Evolutionary conservation across 2,113 vertebrate genomes (phyloP).

Genomic region (Nothobranchius furzeri): DNA sequence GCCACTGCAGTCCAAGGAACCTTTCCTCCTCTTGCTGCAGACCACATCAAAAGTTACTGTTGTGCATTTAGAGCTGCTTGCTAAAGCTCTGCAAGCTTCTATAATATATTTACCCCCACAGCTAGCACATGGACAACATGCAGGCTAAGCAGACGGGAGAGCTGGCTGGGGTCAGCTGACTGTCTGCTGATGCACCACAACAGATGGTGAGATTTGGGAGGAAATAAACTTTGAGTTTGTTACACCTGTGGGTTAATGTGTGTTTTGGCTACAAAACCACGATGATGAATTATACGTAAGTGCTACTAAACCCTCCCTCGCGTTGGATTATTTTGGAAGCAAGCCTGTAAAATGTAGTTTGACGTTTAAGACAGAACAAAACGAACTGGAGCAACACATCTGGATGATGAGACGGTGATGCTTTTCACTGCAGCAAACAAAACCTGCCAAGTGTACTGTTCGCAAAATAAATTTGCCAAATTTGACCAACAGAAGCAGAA

Average conservation of each 20-base stretch:
- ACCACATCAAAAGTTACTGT: constrained; percentile 37
- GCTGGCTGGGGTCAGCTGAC: not conserved
- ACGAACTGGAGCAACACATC: too few species aligned
- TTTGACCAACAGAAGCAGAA: too few species aligned
- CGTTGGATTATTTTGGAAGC: too few species aligned
- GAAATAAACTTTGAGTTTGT: not conserved
- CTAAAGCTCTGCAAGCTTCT: constrained; percentile 15
- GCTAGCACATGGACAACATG: constrained; percentile 26
- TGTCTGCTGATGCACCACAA: constrained; percentile 16
- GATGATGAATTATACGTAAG: not conserved
- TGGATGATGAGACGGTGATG: too few species aligned
- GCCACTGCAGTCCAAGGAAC: constrained; percentile 14
- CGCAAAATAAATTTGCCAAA: too few species aligned
- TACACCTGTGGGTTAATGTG: not conserved
- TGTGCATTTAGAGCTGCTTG: constrained; percentile 35
- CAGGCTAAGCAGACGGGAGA: constrained; percentile 23
- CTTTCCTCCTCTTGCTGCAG: constrained; percentile 15
- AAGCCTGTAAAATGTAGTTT: constrained; percentile 7
- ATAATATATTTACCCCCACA: constrained; percentile 54
- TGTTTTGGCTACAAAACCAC: not conserved
- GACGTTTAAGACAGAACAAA: constrained; percentile 3
- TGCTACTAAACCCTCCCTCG: not conserved
- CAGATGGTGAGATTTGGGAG: not conserved
- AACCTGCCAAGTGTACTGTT: too few species aligned
- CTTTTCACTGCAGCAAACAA: too few species aligned